These are phyloP conservation scores for Kradibia gibbosae DNA, from an alignment of 1,140 invertebrate species.

Conservation along the genomic window DNA sequence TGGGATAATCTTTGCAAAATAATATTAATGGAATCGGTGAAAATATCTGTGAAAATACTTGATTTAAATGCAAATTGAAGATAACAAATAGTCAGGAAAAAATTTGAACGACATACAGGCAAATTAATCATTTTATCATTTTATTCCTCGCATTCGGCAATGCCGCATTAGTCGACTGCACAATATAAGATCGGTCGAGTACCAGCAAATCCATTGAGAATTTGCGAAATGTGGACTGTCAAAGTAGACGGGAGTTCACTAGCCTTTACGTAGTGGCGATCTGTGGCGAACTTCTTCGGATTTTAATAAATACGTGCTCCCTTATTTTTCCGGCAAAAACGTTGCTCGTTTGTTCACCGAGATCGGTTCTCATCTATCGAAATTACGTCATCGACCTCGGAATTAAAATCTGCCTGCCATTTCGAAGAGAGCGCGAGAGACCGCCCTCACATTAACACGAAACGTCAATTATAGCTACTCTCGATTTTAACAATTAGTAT, in stretches of 20 bases:
- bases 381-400: too few relatives aligned
- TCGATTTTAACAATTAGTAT: slow-evolving; percentile 68
- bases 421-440: slow-evolving; percentile 25
- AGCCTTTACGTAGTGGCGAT: not conserved
- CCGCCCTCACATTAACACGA: slow-evolving; percentile 58
- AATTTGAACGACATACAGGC: not conserved
- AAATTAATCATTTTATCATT: not conserved
- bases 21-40: not conserved
- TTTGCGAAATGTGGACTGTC: not conserved
- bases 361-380: too few relatives aligned
- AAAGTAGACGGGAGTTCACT: not conserved
- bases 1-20: not conserved
- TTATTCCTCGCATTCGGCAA: not conserved
- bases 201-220: not conserved
- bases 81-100: not conserved
- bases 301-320: not conserved
- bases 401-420: too few relatives aligned
- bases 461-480: slow-evolving; percentile 64
- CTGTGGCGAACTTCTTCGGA: not conserved
- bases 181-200: not conserved
- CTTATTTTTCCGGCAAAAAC: too few relatives aligned
- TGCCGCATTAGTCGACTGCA: not conserved
- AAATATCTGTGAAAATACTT: not conserved
- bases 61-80: not conserved
- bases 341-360: too few relatives aligned